These are phyloP conservation scores for Engraulis encrasicolus DNA, from an alignment of 2,113 vertebrate genomes.

Conservation along the genomic window DNA sequence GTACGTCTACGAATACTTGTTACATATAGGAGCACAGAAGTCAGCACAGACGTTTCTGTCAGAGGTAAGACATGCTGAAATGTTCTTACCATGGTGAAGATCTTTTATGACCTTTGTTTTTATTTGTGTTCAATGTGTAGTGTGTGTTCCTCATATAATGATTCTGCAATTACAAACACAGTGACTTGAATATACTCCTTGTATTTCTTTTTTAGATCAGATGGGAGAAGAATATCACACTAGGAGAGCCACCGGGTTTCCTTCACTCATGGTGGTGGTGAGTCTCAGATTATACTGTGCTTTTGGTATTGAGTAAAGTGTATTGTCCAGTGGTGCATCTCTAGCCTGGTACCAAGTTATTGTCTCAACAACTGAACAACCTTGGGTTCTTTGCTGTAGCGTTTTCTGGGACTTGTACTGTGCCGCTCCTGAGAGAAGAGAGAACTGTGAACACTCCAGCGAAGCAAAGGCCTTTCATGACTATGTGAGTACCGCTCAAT, in stretches of 20 bases:
- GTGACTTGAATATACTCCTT: not conserved
- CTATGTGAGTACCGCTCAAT: slow-evolving; percentile 91
- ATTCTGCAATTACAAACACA: not conserved
- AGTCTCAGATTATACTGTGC: slow-evolving; percentile 66
- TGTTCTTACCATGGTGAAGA: not conserved
- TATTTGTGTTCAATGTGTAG: slow-evolving; percentile 34
- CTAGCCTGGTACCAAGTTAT: not conserved
- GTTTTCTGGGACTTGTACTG: slow-evolving; percentile 99
- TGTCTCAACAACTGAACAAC: not conserved
- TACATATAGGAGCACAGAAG: slow-evolving; percentile 97
- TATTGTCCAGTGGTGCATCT: slow-evolving; percentile 44
- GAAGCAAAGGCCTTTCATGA: slow-evolving; percentile 99
- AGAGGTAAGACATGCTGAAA: slow-evolving; percentile 80
- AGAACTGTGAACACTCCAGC: slow-evolving; percentile 99
- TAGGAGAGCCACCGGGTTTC: slow-evolving; percentile 93
- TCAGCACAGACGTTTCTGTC: slow-evolving; percentile 98
- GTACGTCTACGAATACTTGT: slow-evolving; percentile 96
- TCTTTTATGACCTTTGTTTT: slow-evolving; percentile 35
- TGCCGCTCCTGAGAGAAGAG: slow-evolving; percentile 96
- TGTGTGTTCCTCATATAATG: not conserved
- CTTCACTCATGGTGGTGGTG: slow-evolving; percentile 98
- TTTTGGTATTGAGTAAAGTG: not conserved
- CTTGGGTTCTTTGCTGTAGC: slow-evolving; percentile 71
- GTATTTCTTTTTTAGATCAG: slow-evolving; percentile 80
- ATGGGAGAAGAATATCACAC: slow-evolving; percentile 97